Evolutionary conservation across 2,888 invertebrate species (phyloP).

Genomic region (Acrobasis repandana): DNA sequence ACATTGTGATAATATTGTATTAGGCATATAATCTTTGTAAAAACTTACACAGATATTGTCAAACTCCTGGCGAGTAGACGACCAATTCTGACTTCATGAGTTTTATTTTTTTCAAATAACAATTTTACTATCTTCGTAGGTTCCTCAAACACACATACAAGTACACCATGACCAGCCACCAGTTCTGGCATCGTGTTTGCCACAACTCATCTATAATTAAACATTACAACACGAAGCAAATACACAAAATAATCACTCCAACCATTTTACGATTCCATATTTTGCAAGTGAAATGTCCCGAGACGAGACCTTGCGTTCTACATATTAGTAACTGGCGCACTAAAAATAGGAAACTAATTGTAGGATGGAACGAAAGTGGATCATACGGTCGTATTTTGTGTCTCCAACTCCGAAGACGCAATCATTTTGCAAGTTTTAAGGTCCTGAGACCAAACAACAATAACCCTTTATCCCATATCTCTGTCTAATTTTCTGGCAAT

Average conservation of each 20-base stretch:
- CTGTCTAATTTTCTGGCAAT: too few species aligned
- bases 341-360: constrained; percentile 3
- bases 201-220: constrained; percentile 33
- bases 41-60: too few species aligned
- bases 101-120: too few species aligned
- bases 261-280: constrained; percentile 29
- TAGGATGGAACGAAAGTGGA: neutral
- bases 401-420: neutral
- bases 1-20: too few species aligned
- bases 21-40: too few species aligned
- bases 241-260: constrained; percentile 5
- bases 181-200: constrained; percentile 28
- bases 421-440: too few species aligned
- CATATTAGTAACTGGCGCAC: neutral
- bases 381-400: neutral
- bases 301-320: constrained; percentile 6
- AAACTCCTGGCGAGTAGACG: too few species aligned
- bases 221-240: constrained; percentile 24
- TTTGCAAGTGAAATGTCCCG: constrained; percentile 23
- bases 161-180: constrained; percentile 20
- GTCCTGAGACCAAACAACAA: too few species aligned
- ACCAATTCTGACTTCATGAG: too few species aligned
- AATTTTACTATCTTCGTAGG: too few species aligned
- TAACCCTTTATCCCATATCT: too few species aligned
- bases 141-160: neutral